Base-by-base conservation (phyloP, 1,140 invertebrate species). In the Calosoma granatense region DNA sequence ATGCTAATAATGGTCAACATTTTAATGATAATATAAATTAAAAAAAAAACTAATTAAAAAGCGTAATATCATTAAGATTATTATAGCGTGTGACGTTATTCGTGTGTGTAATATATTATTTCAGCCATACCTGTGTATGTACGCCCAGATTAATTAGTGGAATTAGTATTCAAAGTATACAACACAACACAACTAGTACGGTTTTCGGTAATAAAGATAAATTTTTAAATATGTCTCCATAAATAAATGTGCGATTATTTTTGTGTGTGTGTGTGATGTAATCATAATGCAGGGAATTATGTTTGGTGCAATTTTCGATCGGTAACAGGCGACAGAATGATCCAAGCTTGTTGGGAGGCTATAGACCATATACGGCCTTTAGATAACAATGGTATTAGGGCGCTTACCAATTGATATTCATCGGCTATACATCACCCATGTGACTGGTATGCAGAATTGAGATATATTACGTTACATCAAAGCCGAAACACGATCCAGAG, bases 401-500 rank as follows among this genome's bases (percentile, higher is more conserved):
- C 41, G 41, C 41, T 47, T 47, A 47, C 9, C 41, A 47, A 47
- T 47, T 47, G 41, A 47, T 47, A 47, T 47, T 47, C 41, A 47
- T 47, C 41, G 41, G 41, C 41, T 47, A 47, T 47, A 47, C 41
- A 47, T 47, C 41, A 47, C 41, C 41, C 41, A 47, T 47, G 41
- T 47, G 41, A 47, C 41, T 47, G 41, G 41, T 47, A 47, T 47
- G 41, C 41, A 47, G 41, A 47, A 47, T 47, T 47, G 41, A 47
- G 41, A 47, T 47, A 47, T 47, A 47, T 47, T 47, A 47, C 41
- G 41, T 47, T 47, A 47, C 41, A 47, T 47, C 41, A 47, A 47
- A 47, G 41, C 41, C 41, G 9, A 36, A 36, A 36, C 26, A 36
- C 26, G 26, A 36, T n/a, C 26, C 26, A 17, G 41, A 47, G 41